These are phyloP conservation scores for Propithecus deckenii DNA, from an alignment of 2,797 vertebrate genomes.

Conservation along the genomic window DNA sequence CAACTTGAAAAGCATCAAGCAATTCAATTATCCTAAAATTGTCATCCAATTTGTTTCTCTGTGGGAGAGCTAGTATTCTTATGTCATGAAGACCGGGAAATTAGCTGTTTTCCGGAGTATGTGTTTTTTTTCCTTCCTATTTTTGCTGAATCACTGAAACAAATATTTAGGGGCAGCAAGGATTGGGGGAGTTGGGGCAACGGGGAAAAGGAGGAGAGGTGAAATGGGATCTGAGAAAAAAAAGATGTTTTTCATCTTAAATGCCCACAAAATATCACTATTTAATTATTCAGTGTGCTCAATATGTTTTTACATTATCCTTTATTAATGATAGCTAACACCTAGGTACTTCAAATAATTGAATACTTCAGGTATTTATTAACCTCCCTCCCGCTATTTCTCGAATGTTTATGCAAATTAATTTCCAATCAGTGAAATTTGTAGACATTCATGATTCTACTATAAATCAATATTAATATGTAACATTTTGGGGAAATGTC, in stretches of 20 bases:
- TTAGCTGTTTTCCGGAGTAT: constrained; percentile 72
- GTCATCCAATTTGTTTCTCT: constrained; percentile 82
- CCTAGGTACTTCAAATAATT: constrained; percentile 19
- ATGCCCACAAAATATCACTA: background rate
- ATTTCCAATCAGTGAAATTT: constrained; percentile 39
- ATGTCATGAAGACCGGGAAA: constrained; percentile 76
- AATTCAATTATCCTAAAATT: constrained; percentile 82
- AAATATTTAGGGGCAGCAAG: constrained; percentile 60
- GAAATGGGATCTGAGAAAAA: constrained; percentile 40
- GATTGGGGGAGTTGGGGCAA: background rate
- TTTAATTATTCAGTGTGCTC: background rate
- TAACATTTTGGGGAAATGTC: constrained; percentile 16
- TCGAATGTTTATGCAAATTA: constrained; percentile 45
- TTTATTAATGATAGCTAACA: background rate
- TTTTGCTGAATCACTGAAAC: constrained; percentile 65
- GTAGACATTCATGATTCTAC: constrained; percentile 5
- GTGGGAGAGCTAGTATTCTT: constrained; percentile 69
- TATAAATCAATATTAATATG: background rate
- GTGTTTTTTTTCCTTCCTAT: constrained; percentile 48
- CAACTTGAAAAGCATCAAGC: constrained; percentile 71
- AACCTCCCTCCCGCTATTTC: background rate
- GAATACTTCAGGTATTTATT: constrained; percentile 25
- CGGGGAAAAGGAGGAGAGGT: background rate
- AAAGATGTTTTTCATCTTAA: constrained; percentile 41
- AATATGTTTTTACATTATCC: background rate